Evolutionary conservation across 1,140 invertebrate species (phyloP).

Genomic region (Drosophila grimshawi): DNA sequence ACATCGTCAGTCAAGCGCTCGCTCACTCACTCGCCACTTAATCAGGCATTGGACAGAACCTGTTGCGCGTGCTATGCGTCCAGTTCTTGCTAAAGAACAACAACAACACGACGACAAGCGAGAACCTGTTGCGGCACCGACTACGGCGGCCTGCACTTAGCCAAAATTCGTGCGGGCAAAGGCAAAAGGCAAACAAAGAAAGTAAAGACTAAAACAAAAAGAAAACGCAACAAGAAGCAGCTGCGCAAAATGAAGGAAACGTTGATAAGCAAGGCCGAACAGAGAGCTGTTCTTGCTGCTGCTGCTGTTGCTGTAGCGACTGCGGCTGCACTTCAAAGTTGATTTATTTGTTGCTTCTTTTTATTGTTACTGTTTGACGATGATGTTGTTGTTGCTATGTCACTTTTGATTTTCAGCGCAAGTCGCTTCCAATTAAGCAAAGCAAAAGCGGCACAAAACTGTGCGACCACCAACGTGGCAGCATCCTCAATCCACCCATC

Average conservation of each 20-base stretch:
- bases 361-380: constrained; percentile 18
- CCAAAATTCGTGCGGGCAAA: constrained; percentile 65
- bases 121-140: constrained; percentile 77
- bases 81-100: constrained; percentile 58
- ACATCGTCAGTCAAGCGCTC: constrained; percentile 14
- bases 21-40: constrained; percentile 28
- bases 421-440: constrained; percentile 52
- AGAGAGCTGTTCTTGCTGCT: constrained; percentile 28
- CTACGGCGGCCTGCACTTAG: constrained; percentile 50
- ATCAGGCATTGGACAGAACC: constrained; percentile 61
- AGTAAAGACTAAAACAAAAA: constrained; percentile 59
- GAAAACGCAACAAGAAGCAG: constrained; percentile 50
- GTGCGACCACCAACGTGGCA: constrained; percentile 49
- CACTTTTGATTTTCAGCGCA: constrained; percentile 77
- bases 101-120: constrained; percentile 39
- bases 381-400: constrained; percentile 38
- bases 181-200: constrained; percentile 71
- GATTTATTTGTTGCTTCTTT: constrained; percentile 72
- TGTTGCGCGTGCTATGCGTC: constrained; percentile 71
- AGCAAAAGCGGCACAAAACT: neutral
- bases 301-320: constrained; percentile 2
- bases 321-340: constrained; percentile 70
- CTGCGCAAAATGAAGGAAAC: constrained; percentile 46
- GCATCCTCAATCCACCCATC: neutral
- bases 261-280: constrained; percentile 77